These are phyloP conservation scores for Aphodius granarius DNA, from an alignment of 2,888 invertebrate genomes.

Conservation along the genomic window DNA sequence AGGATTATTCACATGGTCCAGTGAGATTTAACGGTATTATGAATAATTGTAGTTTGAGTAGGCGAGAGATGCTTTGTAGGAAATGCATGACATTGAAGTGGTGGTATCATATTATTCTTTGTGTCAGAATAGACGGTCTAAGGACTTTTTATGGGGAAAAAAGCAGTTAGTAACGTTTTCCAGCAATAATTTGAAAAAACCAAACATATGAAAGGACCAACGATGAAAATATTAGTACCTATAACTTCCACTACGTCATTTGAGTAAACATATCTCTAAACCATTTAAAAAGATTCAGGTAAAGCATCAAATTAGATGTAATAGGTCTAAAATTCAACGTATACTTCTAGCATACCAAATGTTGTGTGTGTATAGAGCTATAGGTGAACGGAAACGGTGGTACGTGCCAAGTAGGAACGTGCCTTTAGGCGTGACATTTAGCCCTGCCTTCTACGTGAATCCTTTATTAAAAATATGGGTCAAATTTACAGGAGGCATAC, in stretches of 20 bases:
- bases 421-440: not conserved
- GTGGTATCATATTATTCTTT: not conserved
- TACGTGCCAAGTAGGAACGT: not conserved
- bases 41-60: slow-evolving; percentile 38
- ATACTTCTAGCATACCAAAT: not conserved
- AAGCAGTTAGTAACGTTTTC: not conserved
- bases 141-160: no score
- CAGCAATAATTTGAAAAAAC: no score
- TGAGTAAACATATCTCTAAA: no score
- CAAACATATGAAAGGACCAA: no score
- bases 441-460: not conserved
- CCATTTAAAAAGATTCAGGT: no score
- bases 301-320: no score
- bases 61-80: slow-evolving; percentile 23
- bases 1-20: slow-evolving; percentile 15
- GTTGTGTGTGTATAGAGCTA: not conserved
- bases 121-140: not conserved
- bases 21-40: slow-evolving; percentile 37
- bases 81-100: not conserved
- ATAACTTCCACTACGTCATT: no score
- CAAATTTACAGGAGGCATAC: not conserved
- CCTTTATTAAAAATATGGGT: not conserved
- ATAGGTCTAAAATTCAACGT: no score
- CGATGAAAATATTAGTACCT: no score
- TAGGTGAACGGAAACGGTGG: not conserved